Evolutionary conservation across 2,113 vertebrate genomes (phyloP), one percentile per base, ranked within the genome.

Genomic region (Festucalex cinctus): DNA sequence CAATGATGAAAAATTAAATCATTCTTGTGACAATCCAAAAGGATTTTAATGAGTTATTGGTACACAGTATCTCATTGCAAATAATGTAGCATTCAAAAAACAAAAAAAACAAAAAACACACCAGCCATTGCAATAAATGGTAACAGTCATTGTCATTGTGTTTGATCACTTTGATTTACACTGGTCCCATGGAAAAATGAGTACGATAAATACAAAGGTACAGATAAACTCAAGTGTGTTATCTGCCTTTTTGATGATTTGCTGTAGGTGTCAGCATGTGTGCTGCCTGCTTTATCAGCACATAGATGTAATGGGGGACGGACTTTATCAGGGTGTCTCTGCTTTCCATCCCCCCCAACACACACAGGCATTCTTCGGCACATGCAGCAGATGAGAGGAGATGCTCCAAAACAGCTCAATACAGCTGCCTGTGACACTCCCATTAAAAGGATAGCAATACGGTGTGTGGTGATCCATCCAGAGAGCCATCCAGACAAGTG

Each of bases 301-400:
- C 75, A 68, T 61, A 85, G 81, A 84, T 80, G 79, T 75, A 58
- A 84, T 46, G 65, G 71, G 68, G 32, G 16, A 72, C 75, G 84
- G 84, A 85, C 84, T 80, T 85, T 86, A 88, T 86, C 80, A 51
- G 35, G 32, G 63, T 26, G 35, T 68, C 74, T 64, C 70, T 72
- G 71, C 71, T 76, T 72, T 74, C 73, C 75, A 44, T 68, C 66
- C 51, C 44, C 66, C 78, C 73, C 57, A 69, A 66, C 17, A 16
- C 75, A 71, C 65, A 69, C 56, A 64, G 44, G 32, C 65, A 61
- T 65, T 67, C 74, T 28, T 69, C 70, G 62, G 71, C 71, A 81
- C 26, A 37, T 12, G 58, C 68, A 70, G 70, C 41, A 69, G 75
- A 82, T 77, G 67, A 82, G 80, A 82, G 73, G 67, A 80, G 82